A percentile compares a stretch with the other conserved stretches of the same genome.
phyloP scores from a whole-genome alignment of 2,888 invertebrate genomes.

The Cryptocephalus moraei region DNA sequence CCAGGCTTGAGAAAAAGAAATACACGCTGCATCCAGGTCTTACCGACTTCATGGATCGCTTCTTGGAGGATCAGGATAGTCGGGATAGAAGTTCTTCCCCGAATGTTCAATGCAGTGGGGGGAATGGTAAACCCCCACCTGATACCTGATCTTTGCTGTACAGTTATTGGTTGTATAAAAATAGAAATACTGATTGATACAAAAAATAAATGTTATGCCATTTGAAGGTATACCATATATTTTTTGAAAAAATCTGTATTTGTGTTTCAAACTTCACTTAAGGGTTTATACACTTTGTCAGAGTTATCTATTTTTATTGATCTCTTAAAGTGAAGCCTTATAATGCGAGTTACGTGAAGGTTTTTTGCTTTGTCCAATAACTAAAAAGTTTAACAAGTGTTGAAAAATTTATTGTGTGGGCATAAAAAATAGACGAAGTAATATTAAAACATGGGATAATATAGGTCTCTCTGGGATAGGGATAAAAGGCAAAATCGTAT shows the following conservation, averaged over 20 bases:
- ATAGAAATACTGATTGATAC: slow-evolving; percentile 3
- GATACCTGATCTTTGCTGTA: slow-evolving; percentile 19
- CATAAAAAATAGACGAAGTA: too few species aligned
- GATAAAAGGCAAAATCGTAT: too few species aligned
- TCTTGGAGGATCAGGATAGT: slow-evolving; percentile 75
- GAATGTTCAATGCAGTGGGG: slow-evolving; percentile 42
- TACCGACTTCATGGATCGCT: slow-evolving; percentile 90
- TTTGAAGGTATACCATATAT: neutral
- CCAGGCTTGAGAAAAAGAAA: slow-evolving; percentile 83
- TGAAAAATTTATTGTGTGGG: too few species aligned
- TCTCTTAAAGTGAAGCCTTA: too few species aligned
- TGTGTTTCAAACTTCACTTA: too few species aligned
- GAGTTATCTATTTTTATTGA: too few species aligned
- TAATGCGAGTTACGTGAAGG: too few species aligned
- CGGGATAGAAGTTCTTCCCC: slow-evolving; percentile 64
- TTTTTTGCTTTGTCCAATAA: neutral
- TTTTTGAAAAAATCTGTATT: neutral
- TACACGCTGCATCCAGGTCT: slow-evolving; percentile 86
- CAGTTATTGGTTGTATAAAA: slow-evolving; percentile 16
- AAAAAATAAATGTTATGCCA: neutral
- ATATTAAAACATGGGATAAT: too few species aligned
- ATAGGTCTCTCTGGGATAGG: too few species aligned
- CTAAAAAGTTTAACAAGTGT: too few species aligned
- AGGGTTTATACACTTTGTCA: too few species aligned
- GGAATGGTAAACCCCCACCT: slow-evolving; percentile 14